These are phyloP conservation scores for Baronia brevicornis DNA, from an alignment of 2,888 invertebrate genomes.

Conservation along the genomic window DNA sequence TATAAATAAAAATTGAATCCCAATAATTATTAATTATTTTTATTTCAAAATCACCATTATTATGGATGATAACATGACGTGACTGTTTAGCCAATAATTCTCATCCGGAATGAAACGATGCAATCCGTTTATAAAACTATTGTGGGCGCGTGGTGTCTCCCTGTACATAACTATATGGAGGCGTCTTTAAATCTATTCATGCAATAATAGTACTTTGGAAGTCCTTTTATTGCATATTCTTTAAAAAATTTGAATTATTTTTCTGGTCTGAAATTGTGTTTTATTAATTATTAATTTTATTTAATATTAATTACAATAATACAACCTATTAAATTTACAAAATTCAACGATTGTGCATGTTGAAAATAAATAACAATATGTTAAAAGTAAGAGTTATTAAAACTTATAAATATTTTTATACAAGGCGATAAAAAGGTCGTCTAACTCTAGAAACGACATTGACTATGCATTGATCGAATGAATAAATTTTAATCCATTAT, in stretches of 20 bases:
- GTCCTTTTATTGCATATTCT: no score
- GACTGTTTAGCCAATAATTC: conserved; percentile 13
- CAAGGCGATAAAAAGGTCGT: conserved; percentile 16
- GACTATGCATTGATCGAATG: conserved; percentile 21
- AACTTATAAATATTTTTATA: conserved; percentile 14
- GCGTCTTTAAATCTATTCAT: conserved; percentile 4
- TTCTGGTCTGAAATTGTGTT: no score
- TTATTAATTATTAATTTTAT: no score
- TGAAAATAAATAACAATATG: conserved; percentile 11
- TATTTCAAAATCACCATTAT: no score
- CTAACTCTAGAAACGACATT: conserved; percentile 13
- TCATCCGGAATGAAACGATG: conserved; percentile 14
- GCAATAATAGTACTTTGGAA: conserved; percentile 6
- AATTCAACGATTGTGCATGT: conserved; percentile 8
- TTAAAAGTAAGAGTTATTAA: conserved; percentile 12
- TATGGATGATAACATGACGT: conserved; percentile 9
- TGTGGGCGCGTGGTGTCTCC: conserved; percentile 12
- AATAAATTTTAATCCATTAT: conserved; percentile 22
- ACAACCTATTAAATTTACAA: no score
- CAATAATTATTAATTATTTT: no score
- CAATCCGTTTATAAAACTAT: conserved; percentile 14
- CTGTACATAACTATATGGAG: conserved; percentile 13
- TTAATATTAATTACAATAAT: no score
- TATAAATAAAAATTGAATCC: no score
- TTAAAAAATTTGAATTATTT: no score